Conservation (phyloP, 2,888 invertebrate genomes). For the Tineola bisselliella region DNA sequence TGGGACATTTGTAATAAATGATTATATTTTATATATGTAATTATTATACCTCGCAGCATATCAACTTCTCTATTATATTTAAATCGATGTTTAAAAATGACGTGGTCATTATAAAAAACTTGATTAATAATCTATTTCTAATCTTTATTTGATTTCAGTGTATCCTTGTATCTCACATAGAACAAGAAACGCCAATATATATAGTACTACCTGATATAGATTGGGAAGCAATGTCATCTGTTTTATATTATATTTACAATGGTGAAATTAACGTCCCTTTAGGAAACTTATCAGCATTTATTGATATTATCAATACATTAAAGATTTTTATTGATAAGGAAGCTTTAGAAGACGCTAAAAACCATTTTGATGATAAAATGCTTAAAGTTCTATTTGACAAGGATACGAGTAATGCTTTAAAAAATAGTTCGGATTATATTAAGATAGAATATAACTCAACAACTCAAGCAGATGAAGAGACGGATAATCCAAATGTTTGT, state of each 20-base stretch:
- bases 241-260: slow-evolving; percentile 75
- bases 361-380: slow-evolving; percentile 14
- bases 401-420: neutral
- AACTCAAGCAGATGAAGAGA: neutral
- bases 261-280: slow-evolving; percentile 71
- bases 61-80: too few relatives aligned
- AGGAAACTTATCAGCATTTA: slow-evolving; percentile 66
- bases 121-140: slow-evolving; percentile 11
- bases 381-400: neutral
- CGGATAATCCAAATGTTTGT: neutral
- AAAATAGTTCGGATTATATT: neutral
- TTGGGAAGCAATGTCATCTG: slow-evolving; percentile 68
- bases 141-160: slow-evolving; percentile 32
- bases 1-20: too few relatives aligned
- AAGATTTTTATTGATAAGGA: slow-evolving; percentile 47
- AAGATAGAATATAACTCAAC: neutral
- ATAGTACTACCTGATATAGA: slow-evolving; percentile 74
- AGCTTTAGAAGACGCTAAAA: slow-evolving; percentile 28
- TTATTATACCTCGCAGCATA: too few relatives aligned
- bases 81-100: too few relatives aligned
- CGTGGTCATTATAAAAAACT: neutral
- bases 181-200: slow-evolving; percentile 64
- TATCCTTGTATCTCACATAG: slow-evolving; percentile 39
- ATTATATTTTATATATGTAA: too few relatives aligned
- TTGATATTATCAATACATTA: slow-evolving; percentile 63